Conservation (phyloP, 2,888 invertebrate genomes). For the Diloba caeruleocephala region DNA sequence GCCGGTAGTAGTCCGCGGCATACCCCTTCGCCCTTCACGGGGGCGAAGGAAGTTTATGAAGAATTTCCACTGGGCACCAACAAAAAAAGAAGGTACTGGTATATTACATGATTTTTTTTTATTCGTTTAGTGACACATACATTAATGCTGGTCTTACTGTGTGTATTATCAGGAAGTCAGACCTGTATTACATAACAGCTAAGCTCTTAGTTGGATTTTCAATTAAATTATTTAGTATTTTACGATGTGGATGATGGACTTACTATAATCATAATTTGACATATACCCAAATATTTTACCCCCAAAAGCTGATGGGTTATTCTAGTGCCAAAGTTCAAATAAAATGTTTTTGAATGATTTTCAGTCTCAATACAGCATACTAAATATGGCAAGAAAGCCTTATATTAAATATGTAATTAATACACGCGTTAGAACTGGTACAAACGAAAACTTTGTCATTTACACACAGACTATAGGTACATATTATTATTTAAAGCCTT, state of each 20-base stretch:
- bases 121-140: background rate
- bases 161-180: background rate
- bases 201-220: background rate
- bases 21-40: too few species aligned
- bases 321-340: slow-evolving; percentile 29
- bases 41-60: too few species aligned
- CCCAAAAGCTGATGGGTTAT: slow-evolving; percentile 8
- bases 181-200: background rate
- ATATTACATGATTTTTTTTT: slow-evolving; percentile 16
- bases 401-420: slow-evolving; percentile 23
- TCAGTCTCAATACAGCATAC: slow-evolving; percentile 57
- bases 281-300: slow-evolving; percentile 12
- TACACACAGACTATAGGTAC: slow-evolving; percentile 33
- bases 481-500: slow-evolving; percentile 13
- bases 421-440: slow-evolving; percentile 26
- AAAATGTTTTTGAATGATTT: slow-evolving; percentile 38
- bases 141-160: background rate
- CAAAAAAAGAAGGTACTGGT: slow-evolving; percentile 5
- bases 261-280: slow-evolving; percentile 16
- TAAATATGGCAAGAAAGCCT: slow-evolving; percentile 64
- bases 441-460: slow-evolving; percentile 46
- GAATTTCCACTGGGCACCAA: too few species aligned
- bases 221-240: background rate
- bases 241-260: background rate
- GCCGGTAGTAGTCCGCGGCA: too few species aligned